Conservation (phyloP, 2,888 invertebrate genomes). For the Lypha dubia region DNA sequence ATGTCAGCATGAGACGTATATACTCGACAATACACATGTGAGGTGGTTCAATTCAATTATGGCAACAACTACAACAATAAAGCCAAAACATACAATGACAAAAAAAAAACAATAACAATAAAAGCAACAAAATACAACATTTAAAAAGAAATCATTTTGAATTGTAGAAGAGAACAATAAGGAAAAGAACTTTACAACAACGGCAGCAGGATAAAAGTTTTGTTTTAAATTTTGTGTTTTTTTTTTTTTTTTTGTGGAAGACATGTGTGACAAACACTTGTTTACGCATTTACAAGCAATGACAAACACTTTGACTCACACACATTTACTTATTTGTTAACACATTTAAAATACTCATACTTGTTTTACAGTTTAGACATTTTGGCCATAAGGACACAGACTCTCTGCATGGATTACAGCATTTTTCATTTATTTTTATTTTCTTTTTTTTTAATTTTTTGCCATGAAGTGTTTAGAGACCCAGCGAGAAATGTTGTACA, state of each 20-base stretch:
- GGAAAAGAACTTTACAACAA: constrained; percentile 21
- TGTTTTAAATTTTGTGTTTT: neutral
- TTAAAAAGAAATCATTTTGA: constrained; percentile 59
- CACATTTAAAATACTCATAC: constrained; percentile 23
- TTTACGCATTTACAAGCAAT: constrained; percentile 70
- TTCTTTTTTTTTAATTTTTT: no score
- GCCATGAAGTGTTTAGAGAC: neutral
- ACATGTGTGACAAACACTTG: constrained; percentile 72
- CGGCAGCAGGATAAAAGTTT: constrained; percentile 42
- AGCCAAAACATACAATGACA: neutral
- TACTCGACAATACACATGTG: no score
- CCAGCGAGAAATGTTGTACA: no score
- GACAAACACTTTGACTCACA: constrained; percentile 17
- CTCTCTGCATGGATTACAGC: neutral
- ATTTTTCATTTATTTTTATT: neutral
- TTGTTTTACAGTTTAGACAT: constrained; percentile 20
- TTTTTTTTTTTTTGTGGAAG: constrained; percentile 23
- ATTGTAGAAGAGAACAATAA: constrained; percentile 34
- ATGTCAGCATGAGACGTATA: constrained; percentile 57
- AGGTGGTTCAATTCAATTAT: constrained; percentile 59
- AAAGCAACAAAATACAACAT: constrained; percentile 54
- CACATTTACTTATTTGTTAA: neutral
- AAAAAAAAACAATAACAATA: constrained; percentile 27
- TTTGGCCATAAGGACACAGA: constrained; percentile 31
- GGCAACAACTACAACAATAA: constrained; percentile 27